Percentiles rank a stretch among this genome's conserved stretches.
phyloP scores from a whole-genome alignment of 2,888 invertebrate genomes.

The Agrypnus murinus region DNA sequence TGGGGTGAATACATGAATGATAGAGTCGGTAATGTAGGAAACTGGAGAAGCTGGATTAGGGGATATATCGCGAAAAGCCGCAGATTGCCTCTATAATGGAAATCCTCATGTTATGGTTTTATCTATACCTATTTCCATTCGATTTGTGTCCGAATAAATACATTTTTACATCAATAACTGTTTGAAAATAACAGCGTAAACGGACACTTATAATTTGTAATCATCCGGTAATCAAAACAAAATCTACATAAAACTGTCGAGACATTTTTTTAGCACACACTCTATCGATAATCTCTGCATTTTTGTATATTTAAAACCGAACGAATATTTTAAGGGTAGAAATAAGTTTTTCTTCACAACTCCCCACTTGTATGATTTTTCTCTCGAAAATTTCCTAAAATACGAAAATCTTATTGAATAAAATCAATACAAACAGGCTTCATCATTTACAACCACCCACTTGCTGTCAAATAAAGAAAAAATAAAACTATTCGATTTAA shows the following conservation, averaged over 20 bases:
- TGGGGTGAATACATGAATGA: slow-evolving; percentile 69
- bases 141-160: slow-evolving; percentile 46
- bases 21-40: slow-evolving; percentile 65
- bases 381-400: background rate
- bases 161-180: slow-evolving; percentile 34
- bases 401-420: slow-evolving; percentile 1
- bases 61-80: slow-evolving; percentile 59
- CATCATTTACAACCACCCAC: slow-evolving; percentile 11
- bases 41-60: slow-evolving; percentile 64
- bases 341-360: too few relatives aligned
- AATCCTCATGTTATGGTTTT: slow-evolving; percentile 48
- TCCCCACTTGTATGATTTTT: background rate
- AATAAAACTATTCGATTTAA: slow-evolving; percentile 10
- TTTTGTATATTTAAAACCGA: too few relatives aligned
- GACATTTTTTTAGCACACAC: too few relatives aligned
- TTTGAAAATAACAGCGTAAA: background rate
- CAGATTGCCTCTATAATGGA: slow-evolving; percentile 50
- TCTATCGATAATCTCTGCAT: too few relatives aligned
- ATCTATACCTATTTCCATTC: slow-evolving; percentile 46
- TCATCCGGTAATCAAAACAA: too few relatives aligned
- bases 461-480: slow-evolving; percentile 2
- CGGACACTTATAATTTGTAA: too few relatives aligned
- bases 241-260: too few relatives aligned
- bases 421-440: slow-evolving; percentile 14
- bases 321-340: too few relatives aligned